Evolutionary conservation across 2,113 vertebrate species (phyloP), one percentile per base, ranked within the genome.

Genomic region (Prinia subflava): DNA sequence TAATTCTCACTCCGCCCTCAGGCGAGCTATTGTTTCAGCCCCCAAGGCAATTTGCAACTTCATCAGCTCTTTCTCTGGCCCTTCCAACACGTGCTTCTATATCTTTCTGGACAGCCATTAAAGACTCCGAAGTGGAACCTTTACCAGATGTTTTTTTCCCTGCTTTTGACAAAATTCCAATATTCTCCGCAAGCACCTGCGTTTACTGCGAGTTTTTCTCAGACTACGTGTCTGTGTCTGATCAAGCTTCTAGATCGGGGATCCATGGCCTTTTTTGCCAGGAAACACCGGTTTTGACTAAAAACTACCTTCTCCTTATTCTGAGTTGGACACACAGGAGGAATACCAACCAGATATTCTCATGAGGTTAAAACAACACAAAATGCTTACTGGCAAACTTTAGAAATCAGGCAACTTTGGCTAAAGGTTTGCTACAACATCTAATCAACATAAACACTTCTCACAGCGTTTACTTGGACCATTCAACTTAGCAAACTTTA

Each of bases 301-400:
- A 52, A 77, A 77, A 52, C 31, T 33, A 59, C 44, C 4, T 27
- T 76, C 14, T 65, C n/a, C 19, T 67, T 67, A 42, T 67, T 76
- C 44, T 33, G 46, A 68, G 22, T 2, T 77, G 37, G 37, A 68
- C 1, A 1, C 9, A 37, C 0, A 0, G 46, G 13, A 68, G 22
- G 77, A 86, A 86, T 37, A 4, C 2, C 3, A 6, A 77, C 46
- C 12, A 68, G 63, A 77, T 60, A 68, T 7, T 31, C 53, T 60
- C 27, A 15, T 6, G 25, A 86, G 21, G 31, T 50, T 52, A 67
- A 76, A 77, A 44, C 16, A 76, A 44, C 17, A 77, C 14, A 59
- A 1, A 67, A 65, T 8, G 2, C 5, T 37, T 53, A 53, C 13
- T 37, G 21, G 16, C 21, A 62, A 62, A 44, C 25, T 35, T 83